Evolutionary conservation across 2,797 vertebrate species (phyloP).

Genomic region (Chiloscyllium punctatum): DNA sequence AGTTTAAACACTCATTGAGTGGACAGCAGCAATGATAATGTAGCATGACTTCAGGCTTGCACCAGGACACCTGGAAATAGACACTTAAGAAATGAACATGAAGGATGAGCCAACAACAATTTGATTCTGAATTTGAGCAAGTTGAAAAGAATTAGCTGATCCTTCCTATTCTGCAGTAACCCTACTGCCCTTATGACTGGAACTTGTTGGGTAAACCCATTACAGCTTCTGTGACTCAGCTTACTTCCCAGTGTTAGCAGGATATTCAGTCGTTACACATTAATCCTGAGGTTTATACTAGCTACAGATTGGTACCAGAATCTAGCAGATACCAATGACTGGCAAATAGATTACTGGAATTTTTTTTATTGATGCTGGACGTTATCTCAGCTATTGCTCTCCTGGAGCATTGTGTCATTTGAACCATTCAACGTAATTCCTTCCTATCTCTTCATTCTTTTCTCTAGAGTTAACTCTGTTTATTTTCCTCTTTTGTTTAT

Average conservation of each 20-base stretch:
- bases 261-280: not conserved
- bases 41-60: not conserved
- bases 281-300: not conserved
- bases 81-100: not conserved
- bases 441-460: not conserved
- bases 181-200: not conserved
- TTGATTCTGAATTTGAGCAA: not conserved
- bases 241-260: not conserved
- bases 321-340: not conserved
- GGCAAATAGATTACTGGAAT: not conserved
- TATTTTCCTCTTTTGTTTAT: not conserved
- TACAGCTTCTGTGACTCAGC: not conserved
- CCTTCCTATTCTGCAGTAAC: not conserved
- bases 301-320: not conserved
- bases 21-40: not conserved
- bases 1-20: not conserved
- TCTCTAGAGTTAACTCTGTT: not conserved
- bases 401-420: not conserved
- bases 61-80: not conserved
- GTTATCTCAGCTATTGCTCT: not conserved
- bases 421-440: not conserved
- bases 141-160: not conserved
- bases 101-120: not conserved
- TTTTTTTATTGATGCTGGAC: not conserved
- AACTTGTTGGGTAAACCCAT: not conserved